A percentile compares a stretch with the other conserved stretches of the same genome.
Conservation (phyloP, 2,113 vertebrate genomes). For the Nettapus auritus region DNA sequence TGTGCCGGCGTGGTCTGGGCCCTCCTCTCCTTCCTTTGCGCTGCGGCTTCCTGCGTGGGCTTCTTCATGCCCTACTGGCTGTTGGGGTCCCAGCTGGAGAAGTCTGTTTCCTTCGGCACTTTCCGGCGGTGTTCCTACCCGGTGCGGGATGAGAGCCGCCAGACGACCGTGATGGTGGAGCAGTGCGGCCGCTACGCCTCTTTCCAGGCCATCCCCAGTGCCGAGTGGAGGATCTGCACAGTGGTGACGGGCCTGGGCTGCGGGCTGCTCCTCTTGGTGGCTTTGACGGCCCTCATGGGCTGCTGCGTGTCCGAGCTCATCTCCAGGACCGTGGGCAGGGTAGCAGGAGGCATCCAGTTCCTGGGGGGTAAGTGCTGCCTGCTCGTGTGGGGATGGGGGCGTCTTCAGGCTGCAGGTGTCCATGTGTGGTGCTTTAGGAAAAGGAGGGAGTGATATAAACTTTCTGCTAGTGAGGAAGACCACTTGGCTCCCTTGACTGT, state of each 20-base stretch:
- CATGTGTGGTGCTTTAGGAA: accelerated
- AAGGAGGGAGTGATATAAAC: not conserved
- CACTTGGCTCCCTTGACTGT: accelerated
- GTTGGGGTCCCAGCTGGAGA: constrained; percentile 94
- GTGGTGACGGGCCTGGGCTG: constrained; percentile 94
- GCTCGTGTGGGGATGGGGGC: not conserved
- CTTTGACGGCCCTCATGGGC: constrained; percentile 93
- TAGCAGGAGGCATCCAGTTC: constrained; percentile 96
- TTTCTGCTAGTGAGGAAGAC: not conserved
- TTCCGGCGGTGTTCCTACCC: constrained; percentile 97
- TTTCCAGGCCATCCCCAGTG: constrained; percentile 92
- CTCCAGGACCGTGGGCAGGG: constrained; percentile 94
- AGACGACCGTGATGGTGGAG: constrained; percentile 96
- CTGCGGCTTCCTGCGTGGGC: constrained; percentile 90
- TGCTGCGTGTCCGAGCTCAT: constrained; percentile 97
- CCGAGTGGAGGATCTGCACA: constrained; percentile 94
- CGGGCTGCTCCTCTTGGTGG: constrained; percentile 94
- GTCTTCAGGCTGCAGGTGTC: not conserved
- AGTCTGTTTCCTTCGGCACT: constrained; percentile 94
- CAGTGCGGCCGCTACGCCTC: constrained; percentile 96
- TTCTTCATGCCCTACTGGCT: constrained; percentile 99
- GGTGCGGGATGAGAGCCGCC: constrained; percentile 88
- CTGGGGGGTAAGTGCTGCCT: constrained; percentile 88
- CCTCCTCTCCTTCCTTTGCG: constrained; percentile 90
- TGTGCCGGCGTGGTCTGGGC: constrained; percentile 90